Base-by-base conservation (phyloP, 2,113 vertebrate genomes). In the Coptodon rendalli region DNA sequence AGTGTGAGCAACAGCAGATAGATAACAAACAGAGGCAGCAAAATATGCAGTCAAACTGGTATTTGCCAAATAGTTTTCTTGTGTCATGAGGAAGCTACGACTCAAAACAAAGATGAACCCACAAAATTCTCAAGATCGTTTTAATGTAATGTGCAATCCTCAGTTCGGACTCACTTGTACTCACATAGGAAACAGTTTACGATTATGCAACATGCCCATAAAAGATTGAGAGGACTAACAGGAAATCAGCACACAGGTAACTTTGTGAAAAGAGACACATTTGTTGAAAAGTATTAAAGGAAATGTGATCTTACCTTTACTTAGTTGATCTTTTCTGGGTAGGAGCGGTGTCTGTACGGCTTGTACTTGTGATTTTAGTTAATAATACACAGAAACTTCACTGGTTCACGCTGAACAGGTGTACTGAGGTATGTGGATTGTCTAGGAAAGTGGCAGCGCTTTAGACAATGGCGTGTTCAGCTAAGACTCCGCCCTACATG, bases 11-110 rank as follows among this genome's bases (percentile, higher is more conserved):
- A n/a, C 13, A 52, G 27, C 10, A 71, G n/a, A 59, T 57, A 31
- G 31, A 68, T 36, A 34, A 43, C 24, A 48, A 73, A 81, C n/a
- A 5, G 82, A 85, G 79, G 73, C 19, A 31, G 81, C 6, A 11
- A 29, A 61, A 73, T 86, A 96, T 96, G 95, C 73, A 22, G 92
- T 76, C 92, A 83, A 94, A 95, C 96, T 83, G 92, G 96, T 92
- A 90, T n/a, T 45, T 71, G 59, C 80, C 36, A 56, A 84, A 90
- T 36, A 22, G 10, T 52, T 87, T 80, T 50, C 13, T 80, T 81
- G 53, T 24, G 5, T 89, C 56, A 22, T 5, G 2, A 31, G 38
- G 16, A 17, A 86, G 27, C 27, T 36, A 24, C 2, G 9, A 59
- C 9, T 36, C 17, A 78, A 84, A 34, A 29, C n/a, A 76, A 83